Conservation (phyloP, 2,888 invertebrate genomes). For the Leptinotarsa juncta region DNA sequence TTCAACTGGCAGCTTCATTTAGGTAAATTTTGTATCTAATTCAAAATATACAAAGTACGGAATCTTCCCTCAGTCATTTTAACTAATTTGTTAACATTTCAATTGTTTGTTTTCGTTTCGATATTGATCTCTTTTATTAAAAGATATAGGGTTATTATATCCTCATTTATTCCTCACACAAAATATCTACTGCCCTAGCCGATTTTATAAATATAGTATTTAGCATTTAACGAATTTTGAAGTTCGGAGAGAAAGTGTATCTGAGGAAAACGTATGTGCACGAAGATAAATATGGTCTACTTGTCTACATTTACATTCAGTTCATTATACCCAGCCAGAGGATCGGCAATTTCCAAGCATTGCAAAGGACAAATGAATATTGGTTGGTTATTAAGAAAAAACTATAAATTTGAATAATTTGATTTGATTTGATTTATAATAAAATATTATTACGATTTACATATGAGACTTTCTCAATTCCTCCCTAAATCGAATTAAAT, state of each 20-base stretch:
- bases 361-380: too few relatives aligned
- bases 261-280: too few relatives aligned
- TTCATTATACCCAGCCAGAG: too few relatives aligned
- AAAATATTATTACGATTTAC: too few relatives aligned
- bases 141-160: conserved; percentile 18
- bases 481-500: not conserved
- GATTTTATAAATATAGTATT: not conserved
- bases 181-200: not conserved
- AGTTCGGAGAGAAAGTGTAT: too few relatives aligned
- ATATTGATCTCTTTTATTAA: conserved; percentile 16
- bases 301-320: too few relatives aligned
- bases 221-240: too few relatives aligned
- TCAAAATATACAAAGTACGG: conserved; percentile 10
- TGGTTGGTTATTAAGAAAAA: too few relatives aligned
- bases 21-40: not conserved
- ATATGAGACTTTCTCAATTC: not conserved
- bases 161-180: not conserved
- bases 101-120: not conserved
- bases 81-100: conserved; percentile 1
- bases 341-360: too few relatives aligned
- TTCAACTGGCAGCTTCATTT: conserved; percentile 8
- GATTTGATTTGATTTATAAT: too few relatives aligned
- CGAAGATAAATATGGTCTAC: not conserved
- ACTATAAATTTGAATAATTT: too few relatives aligned
- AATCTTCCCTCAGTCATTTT: not conserved